Conservation (phyloP, 2,113 vertebrate species). For the Helogale parvula region DNA sequence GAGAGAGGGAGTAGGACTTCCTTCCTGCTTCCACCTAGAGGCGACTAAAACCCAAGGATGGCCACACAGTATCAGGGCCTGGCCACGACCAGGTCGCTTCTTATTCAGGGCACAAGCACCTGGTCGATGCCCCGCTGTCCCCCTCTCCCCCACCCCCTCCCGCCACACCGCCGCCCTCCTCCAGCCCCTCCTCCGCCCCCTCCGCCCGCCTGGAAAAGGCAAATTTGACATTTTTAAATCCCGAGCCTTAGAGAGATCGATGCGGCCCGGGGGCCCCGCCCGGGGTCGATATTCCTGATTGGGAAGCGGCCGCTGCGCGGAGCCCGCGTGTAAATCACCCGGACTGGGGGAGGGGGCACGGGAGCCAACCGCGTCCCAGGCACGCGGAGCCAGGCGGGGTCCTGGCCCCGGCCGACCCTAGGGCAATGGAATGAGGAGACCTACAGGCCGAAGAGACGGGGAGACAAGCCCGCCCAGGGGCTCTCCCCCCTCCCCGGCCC, state of each 20-base stretch:
- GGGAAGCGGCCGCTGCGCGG: slow-evolving; percentile 74
- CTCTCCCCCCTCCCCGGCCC: not conserved
- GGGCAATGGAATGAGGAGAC: not conserved
- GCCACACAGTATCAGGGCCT: not conserved
- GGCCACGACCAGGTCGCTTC: slow-evolving; percentile 34
- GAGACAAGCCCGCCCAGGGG: not conserved
- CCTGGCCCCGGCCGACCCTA: not conserved
- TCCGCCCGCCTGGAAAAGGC: slow-evolving; percentile 79
- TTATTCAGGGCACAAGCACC: slow-evolving; percentile 70
- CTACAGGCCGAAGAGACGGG: not conserved
- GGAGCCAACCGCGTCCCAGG: not conserved
- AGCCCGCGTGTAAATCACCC: slow-evolving; percentile 79
- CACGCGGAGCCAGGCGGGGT: not conserved
- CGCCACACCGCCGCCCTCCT: not conserved
- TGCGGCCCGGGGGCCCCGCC: slow-evolving; percentile 80
- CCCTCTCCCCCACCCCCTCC: not conserved
- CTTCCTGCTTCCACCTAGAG: not conserved
- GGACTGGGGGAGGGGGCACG: slow-evolving; percentile 17
- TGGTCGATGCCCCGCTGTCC: slow-evolving; percentile 69
- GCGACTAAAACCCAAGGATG: not conserved
- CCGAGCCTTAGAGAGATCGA: slow-evolving; percentile 82
- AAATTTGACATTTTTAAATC: slow-evolving; percentile 85
- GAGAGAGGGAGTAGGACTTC: not conserved
- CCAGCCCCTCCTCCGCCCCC: not conserved
- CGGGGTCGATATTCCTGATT: slow-evolving; percentile 83